A percentile compares a stretch with the other conserved stretches of the same genome.
Evolutionary conservation across 2,797 vertebrate genomes (phyloP).

Genomic region (Rhinella marina): DNA sequence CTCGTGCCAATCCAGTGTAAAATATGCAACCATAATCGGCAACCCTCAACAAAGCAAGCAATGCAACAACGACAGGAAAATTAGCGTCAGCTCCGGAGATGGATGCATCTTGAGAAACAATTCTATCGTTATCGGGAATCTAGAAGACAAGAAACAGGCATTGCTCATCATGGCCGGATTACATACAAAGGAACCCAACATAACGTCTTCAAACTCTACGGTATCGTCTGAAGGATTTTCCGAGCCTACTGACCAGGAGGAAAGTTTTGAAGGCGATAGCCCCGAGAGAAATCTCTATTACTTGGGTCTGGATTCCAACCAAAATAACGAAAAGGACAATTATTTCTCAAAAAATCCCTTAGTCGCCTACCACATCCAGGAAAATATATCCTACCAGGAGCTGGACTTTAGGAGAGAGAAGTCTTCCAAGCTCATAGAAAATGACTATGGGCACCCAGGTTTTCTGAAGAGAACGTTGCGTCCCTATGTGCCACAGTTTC

Average conservation of each 20-base stretch:
- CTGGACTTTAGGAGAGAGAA: constrained; percentile 66
- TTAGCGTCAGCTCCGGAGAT: constrained; percentile 75
- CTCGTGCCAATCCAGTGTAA: constrained; percentile 74
- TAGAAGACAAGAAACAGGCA: constrained; percentile 75
- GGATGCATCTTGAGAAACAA: constrained; percentile 76
- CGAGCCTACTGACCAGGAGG: constrained; percentile 78
- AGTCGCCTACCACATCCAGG: constrained; percentile 59
- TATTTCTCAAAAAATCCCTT: constrained; percentile 67
- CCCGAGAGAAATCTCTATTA: constrained; percentile 76
- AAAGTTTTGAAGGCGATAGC: constrained; percentile 65
- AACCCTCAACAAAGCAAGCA: constrained; percentile 63
- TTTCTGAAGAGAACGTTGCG: constrained; percentile 65
- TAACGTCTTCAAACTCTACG: constrained; percentile 71
- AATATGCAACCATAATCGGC: constrained; percentile 79
- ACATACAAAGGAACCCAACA: constrained; percentile 62
- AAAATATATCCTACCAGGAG: constrained; percentile 63
- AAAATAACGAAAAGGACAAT: constrained; percentile 66
- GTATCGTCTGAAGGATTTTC: constrained; percentile 85
- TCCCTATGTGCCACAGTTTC: constrained; percentile 90
- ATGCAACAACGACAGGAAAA: constrained; percentile 65
- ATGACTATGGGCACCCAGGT: constrained; percentile 61
- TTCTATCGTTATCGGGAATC: constrained; percentile 77
- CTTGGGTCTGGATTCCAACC: constrained; percentile 72
- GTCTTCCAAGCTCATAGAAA: constrained; percentile 66
- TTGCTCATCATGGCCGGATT: constrained; percentile 69